Base-by-base conservation (phyloP, 2,797 vertebrate genomes). In the Jordanella pulchra region DNA sequence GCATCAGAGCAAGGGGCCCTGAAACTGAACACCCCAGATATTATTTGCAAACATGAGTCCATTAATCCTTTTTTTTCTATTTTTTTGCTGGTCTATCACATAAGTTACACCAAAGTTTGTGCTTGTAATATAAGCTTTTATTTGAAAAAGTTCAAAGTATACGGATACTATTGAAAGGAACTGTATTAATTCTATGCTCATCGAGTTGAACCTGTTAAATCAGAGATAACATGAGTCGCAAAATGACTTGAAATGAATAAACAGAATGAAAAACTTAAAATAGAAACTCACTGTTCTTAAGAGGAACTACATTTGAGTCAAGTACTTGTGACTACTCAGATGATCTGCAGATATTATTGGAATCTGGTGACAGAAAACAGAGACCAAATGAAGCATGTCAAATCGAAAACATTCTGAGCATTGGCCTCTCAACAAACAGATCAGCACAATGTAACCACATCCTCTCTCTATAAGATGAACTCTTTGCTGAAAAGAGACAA, bases 331-430 rank as follows among this genome's bases (percentile, higher is more conserved):
- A 96, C 97, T 99, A 99, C 96, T 98, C 97, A 99, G 97, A 97
- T 99, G 98, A 96, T 99, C 98, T 95, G 97, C 97, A 97, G 98
- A 98, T 97, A 99, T 99, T 97, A 99, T 99, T 96, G 98, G 98
- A 97, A 99, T 99, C 98, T 99, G 89, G 15, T 76, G 79, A 64
- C 25, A 86, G 65, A 90, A 82, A 86, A 91, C 78, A 91, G 54
- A 77, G 48, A 84, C 84, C 78, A 85, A 86, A 88, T 76, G 64
- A 83, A 84, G 76, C 48, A 69, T 65, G 44, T 13, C 27, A 44
- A 73, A 32, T 7, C 0, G 0, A 56, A 73, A 55, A 69, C 25
- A 47, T 61, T 45, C 21, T 15, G 35, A 65, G 79, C 3, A 60
- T 30, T 66, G 76, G 76, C 72, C 14, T 69, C 64, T 77, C 67